Percentiles rank a stretch among this genome's conserved stretches.
phyloP scores from a whole-genome alignment of 2,797 vertebrate genomes.

The Toxotes lorentzi region DNA sequence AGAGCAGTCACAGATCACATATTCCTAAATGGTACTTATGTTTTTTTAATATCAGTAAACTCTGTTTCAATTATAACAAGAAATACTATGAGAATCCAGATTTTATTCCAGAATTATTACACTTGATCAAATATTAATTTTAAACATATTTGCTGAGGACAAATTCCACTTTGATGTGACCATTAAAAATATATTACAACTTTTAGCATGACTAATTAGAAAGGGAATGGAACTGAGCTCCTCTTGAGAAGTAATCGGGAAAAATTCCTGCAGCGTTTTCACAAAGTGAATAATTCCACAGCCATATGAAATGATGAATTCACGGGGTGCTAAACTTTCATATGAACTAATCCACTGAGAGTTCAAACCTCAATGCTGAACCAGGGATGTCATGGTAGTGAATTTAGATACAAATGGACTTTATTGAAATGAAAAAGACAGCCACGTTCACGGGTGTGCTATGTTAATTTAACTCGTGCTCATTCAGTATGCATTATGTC shows the following conservation, averaged over 20 bases:
- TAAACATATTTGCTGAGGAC: neutral
- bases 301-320: conserved; percentile 43
- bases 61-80: neutral
- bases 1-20: conserved; percentile 52
- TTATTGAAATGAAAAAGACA: conserved; percentile 46
- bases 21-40: too few relatives aligned
- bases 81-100: neutral
- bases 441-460: conserved; percentile 35
- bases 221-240: conserved; percentile 5
- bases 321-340: conserved; percentile 20
- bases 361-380: conserved; percentile 34
- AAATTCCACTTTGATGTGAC: conserved; percentile 28
- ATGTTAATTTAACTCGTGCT: conserved; percentile 53
- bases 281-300: conserved; percentile 35
- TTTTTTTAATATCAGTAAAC: neutral
- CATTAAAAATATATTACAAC: conserved; percentile 15
- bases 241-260: conserved; percentile 31
- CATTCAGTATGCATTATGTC: conserved; percentile 58
- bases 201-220: conserved; percentile 39
- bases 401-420: conserved; percentile 51
- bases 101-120: neutral
- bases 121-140: conserved; percentile 2
- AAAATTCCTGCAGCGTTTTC: conserved; percentile 40
- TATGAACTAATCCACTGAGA: conserved; percentile 54
- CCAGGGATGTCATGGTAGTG: conserved; percentile 17